A percentile compares a stretch with the other conserved stretches of the same genome.
These are phyloP conservation scores for honey bee (Apis mellifera) DNA, from an alignment of 1,140 invertebrate species.

Conservation along the genomic window Amel_HAv3.1 CM009941.2:3576501-3577000, in stretches of 20 bases:
- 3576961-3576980: too few relatives aligned
- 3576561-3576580: too few relatives aligned
- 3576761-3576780: constrained; percentile 9
- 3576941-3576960: too few relatives aligned
- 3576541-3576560: too few relatives aligned
- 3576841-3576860: too few relatives aligned
- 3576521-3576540: too few relatives aligned
- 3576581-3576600: background rate
- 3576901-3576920: too few relatives aligned
- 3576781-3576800: background rate
- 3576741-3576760: background rate
- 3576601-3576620: background rate
- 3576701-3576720: background rate
- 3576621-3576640: background rate
- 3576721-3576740: background rate
- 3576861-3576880: too few relatives aligned
- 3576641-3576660: background rate
- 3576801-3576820: background rate
- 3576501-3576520: too few relatives aligned
- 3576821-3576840: background rate
- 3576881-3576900: too few relatives aligned
- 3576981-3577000: too few relatives aligned
- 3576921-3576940: too few relatives aligned
- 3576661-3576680: background rate
- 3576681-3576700: background rate